Conservation (phyloP, 2,797 vertebrate species). For the Glyptemys insculpta region DNA sequence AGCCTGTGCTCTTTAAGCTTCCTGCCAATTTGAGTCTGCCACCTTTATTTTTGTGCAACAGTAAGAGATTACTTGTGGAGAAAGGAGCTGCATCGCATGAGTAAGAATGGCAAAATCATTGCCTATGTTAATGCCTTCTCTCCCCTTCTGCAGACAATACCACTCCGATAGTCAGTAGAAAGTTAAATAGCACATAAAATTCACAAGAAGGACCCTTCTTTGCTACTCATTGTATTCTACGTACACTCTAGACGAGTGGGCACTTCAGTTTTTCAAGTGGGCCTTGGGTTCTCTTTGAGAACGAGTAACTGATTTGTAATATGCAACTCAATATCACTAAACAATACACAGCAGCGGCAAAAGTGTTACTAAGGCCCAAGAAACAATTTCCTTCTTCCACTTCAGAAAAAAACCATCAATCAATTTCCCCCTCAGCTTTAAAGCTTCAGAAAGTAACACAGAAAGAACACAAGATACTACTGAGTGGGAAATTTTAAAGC, state of each 20-base stretch:
- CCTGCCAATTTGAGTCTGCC: not conserved
- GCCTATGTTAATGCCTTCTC: not conserved
- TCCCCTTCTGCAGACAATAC: not conserved
- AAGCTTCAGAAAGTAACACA: not conserved
- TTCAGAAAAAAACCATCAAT: not conserved
- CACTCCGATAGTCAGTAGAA: not conserved
- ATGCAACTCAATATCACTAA: not conserved
- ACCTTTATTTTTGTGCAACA: not conserved
- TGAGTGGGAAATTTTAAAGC: not conserved
- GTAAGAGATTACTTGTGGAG: not conserved
- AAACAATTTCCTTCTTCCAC: not conserved
- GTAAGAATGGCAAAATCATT: not conserved
- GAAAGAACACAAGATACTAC: not conserved
- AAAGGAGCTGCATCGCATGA: not conserved
- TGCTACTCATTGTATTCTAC: not conserved
- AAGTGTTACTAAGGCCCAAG: slow-evolving; percentile 16
- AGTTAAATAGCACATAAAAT: not conserved
- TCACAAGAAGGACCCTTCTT: not conserved
- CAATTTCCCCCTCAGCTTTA: slow-evolving; percentile 5
- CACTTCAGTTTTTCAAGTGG: slow-evolving; percentile 5
- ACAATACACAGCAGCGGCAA: not conserved
- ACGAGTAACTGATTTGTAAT: not conserved
- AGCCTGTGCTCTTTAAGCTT: not conserved
- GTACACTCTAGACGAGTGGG: not conserved
- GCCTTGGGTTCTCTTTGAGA: slow-evolving; percentile 28